Evolutionary conservation across 2,888 invertebrate genomes (phyloP), one percentile per base, ranked within the genome.

Genomic region (Galerucella nymphaeae): DNA sequence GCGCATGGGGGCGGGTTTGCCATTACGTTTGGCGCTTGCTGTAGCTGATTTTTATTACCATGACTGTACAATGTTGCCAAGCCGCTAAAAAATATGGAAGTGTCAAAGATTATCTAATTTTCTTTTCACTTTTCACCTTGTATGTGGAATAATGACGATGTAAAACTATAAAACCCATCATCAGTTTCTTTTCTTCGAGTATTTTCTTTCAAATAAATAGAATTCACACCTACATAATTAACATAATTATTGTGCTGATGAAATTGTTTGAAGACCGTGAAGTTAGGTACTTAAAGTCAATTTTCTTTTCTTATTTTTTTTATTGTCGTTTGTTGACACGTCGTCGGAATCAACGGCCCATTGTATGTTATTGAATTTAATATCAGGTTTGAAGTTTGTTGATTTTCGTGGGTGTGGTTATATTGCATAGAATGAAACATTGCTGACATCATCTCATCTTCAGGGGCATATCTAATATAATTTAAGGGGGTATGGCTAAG

Each of bases 201-300:
- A 38, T 8, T 48, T 48, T 48, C 48, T 48, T 48, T 48, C 48
- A 48, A 48, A 48, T 48, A 53, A 53, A 53, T 53, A 53, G 16
- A 18, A 53, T 67, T 67, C 67, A 67, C 67, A 67, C 67, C 67
- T 67, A 42, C 4, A 10, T 23, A 16, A 67, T 67, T 67, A 67
- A 13, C 30, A 45, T 66, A 66, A 66, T 66, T 58, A 23, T 58
- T 41, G 50, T 61, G 67, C 67, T 61, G 50, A 67, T 67, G 23
- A 48, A 67, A 48, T 66, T 61, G 67, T 67, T 59, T 67, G 61
- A 61, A 48, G 59, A 67, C 67, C 67, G 67, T 67, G 67, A 67
- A 59, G 59, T 67, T 67, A 61, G 67, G 61, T 45, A 58, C 45
- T 66, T 66, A 45, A 64, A 67, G 16, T 14, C 18, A 18, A 55